Conservation (phyloP, 2,888 invertebrate genomes). For the Lithophane semibrunnea region DNA sequence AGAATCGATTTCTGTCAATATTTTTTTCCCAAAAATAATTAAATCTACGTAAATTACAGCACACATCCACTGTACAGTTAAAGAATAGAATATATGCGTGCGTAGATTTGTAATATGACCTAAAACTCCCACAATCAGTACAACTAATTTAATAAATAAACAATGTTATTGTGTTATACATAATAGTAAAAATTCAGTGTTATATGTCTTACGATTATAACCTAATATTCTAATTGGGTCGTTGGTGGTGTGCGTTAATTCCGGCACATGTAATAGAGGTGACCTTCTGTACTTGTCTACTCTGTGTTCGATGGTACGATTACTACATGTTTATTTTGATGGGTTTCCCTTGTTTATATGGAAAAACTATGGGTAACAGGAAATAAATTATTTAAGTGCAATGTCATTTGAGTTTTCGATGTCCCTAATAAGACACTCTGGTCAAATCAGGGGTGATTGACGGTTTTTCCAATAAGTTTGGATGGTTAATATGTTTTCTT, state of each 20-base stretch:
- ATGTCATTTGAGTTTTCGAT: constrained; percentile 37
- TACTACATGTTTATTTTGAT: constrained; percentile 55
- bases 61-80: no score
- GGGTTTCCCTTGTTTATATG: constrained; percentile 46
- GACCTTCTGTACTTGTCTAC: constrained; percentile 6
- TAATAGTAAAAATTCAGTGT: background rate
- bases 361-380: constrained; percentile 47
- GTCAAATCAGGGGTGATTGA: constrained; percentile 18
- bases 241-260: background rate
- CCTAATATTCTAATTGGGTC: background rate
- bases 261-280: no score
- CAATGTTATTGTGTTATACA: background rate
- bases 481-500: constrained; percentile 22
- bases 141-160: background rate
- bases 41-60: no score
- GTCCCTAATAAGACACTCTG: constrained; percentile 20
- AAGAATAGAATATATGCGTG: no score
- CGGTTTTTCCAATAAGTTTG: constrained; percentile 14
- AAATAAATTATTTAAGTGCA: constrained; percentile 39
- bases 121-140: background rate
- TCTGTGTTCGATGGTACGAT: constrained; percentile 30
- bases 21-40: no score
- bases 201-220: background rate
- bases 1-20: no score
- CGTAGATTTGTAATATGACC: no score